These are phyloP conservation scores for Callorhinus ursinus DNA, from an alignment of 2,113 vertebrate species.

Conservation along the genomic window DNA sequence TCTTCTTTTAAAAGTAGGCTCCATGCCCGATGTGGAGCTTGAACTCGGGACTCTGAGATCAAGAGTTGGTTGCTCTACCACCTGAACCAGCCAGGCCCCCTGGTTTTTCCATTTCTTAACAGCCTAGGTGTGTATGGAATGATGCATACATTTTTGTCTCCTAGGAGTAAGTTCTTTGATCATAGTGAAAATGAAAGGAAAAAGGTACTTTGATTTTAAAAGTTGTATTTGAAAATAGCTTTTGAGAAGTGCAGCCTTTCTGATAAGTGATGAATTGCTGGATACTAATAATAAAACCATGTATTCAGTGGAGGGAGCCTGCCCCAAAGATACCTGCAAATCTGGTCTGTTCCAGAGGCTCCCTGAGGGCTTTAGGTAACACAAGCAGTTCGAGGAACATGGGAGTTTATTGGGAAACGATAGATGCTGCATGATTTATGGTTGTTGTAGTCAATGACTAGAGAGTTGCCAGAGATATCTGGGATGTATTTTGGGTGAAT, in stretches of 20 bases:
- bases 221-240: not conserved
- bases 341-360: not conserved
- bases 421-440: not conserved
- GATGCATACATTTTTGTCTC: not conserved
- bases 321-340: not conserved
- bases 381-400: not conserved
- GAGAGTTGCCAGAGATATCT: not conserved
- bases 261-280: not conserved
- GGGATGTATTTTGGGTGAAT: not conserved
- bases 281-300: not conserved
- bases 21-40: not conserved
- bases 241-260: not conserved
- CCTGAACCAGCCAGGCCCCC: not conserved
- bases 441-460: not conserved
- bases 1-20: not conserved
- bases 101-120: not conserved
- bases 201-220: conserved; percentile 3
- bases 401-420: not conserved
- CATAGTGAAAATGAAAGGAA: not conserved
- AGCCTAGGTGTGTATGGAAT: not conserved
- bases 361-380: not conserved
- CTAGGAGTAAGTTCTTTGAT: not conserved
- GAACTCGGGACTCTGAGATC: not conserved
- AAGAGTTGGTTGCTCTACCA: not conserved
- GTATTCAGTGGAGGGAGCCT: not conserved